phyloP scores from a whole-genome alignment of 2,888 invertebrate genomes.

The Pomacea canaliculata region DNA sequence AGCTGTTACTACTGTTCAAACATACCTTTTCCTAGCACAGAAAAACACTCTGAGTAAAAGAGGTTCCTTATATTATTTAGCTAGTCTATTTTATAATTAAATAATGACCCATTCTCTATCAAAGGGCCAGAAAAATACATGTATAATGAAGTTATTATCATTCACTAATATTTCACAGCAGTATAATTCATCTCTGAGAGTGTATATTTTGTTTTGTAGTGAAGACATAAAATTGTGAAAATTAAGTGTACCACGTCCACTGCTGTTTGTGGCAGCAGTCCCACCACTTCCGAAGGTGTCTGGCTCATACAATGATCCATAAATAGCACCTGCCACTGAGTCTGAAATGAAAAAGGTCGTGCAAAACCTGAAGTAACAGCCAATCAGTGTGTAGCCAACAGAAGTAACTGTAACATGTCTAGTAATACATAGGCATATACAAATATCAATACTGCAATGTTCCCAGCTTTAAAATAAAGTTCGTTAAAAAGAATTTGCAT shows the following conservation, averaged over 20 bases:
- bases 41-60: not conserved
- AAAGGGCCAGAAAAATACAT: too few species aligned
- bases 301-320: constrained; percentile 39
- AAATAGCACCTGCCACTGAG: constrained; percentile 31
- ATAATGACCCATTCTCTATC: not conserved
- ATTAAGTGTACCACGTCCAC: constrained; percentile 40
- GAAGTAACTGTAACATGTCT: too few species aligned
- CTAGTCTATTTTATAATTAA: too few species aligned
- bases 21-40: not conserved
- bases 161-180: not conserved
- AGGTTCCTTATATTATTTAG: too few species aligned
- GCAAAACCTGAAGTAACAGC: too few species aligned
- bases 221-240: not conserved
- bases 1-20: too few species aligned
- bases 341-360: not conserved
- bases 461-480: too few species aligned
- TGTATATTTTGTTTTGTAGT: not conserved
- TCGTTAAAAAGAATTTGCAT: too few species aligned
- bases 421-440: too few species aligned
- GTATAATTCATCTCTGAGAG: not conserved
- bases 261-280: constrained; percentile 34
- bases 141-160: not conserved
- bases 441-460: too few species aligned
- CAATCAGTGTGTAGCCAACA: too few species aligned
- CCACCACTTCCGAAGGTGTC: constrained; percentile 51